Evolutionary conservation across 1,140 invertebrate genomes (phyloP), one percentile per base, ranked within the genome.

Genomic region (Brachionus sp.): DNA sequence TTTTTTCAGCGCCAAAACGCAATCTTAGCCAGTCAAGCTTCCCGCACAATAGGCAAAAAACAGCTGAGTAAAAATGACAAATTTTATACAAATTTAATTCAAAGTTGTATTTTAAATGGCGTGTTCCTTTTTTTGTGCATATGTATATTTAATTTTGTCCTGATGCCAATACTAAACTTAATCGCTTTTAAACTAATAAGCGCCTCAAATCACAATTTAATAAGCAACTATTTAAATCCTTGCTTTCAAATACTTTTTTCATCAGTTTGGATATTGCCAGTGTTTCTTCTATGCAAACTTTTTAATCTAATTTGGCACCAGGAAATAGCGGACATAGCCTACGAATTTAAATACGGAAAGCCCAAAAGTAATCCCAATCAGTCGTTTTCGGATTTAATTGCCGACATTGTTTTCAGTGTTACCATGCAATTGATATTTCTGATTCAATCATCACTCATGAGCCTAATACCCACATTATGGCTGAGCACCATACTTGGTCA

Each of bases 291-390:
- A 13, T 62, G 77, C 50, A 80, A 80, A 62, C 53, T 80, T 10
- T 80, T 80, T 44, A 80, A 80, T 80, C 29, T 80, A 23, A 25
- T 80, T 10, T 80, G 77, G 37, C 77, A 80, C 39, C 77, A 80
- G 29, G 77, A 80, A 64, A 80, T 80, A 35, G 77, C 77, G 0
- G 77, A 80, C 33, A 80, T 80, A n/a, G 46, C 77, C 7, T 80
- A 80, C 23, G 50, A 62, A 10, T 53, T 62, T 29, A 80, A 80
- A 44, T 80, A 80, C 39, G 77, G 77, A 25, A 80, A 80, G 25
- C 50, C 77, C 12, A 57, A 80, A 62, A 62, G 13, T 2, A 62
- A 29, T 42, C 19, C 53, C 0, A 80, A 57, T 33, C 57, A 62
- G 19, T 62, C 77, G 12, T 37, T 80, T 42, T 39, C 77, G 19